A percentile compares a stretch with the other conserved stretches of the same genome.
Evolutionary conservation across 2,113 vertebrate genomes (phyloP).

Genomic region (Lipophrys pholis): DNA sequence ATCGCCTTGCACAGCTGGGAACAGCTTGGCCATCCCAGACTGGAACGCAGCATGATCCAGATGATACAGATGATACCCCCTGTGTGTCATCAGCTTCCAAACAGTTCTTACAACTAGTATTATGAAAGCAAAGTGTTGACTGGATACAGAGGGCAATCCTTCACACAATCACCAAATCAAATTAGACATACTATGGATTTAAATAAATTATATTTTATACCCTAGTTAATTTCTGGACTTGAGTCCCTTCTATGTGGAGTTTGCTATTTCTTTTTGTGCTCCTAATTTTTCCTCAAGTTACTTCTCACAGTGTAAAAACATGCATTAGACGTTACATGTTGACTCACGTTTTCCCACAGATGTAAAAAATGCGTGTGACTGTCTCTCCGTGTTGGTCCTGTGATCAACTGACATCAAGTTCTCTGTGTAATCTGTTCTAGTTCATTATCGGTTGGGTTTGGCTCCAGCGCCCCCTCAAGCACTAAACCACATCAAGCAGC

Average conservation of each 20-base stretch:
- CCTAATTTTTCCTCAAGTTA: neutral
- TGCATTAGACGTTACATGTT: no score
- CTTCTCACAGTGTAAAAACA: no score
- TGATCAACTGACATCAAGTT: no score
- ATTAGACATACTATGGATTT: no score
- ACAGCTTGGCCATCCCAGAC: conserved; percentile 8
- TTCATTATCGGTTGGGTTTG: no score
- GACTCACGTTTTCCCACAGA: no score
- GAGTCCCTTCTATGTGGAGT: neutral
- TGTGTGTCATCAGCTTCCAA: conserved; percentile 12
- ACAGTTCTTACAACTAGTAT: conserved; percentile 17
- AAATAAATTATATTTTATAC: no score
- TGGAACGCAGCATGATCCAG: conserved; percentile 30
- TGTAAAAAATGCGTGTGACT: neutral
- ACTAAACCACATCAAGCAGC: no score
- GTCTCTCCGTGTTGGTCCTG: neutral
- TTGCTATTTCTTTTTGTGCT: neutral
- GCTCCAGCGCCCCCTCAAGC: no score
- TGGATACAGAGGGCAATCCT: conserved; percentile 5
- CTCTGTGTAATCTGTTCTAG: no score
- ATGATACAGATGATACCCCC: neutral
- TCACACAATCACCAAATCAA: neutral
- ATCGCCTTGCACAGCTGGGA: conserved; percentile 47
- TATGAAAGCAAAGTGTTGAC: conserved; percentile 1
- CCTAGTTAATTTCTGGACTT: no score